Evolutionary conservation across 1,140 invertebrate species (phyloP).

Genomic region (Phenacoccus solenopsis): DNA sequence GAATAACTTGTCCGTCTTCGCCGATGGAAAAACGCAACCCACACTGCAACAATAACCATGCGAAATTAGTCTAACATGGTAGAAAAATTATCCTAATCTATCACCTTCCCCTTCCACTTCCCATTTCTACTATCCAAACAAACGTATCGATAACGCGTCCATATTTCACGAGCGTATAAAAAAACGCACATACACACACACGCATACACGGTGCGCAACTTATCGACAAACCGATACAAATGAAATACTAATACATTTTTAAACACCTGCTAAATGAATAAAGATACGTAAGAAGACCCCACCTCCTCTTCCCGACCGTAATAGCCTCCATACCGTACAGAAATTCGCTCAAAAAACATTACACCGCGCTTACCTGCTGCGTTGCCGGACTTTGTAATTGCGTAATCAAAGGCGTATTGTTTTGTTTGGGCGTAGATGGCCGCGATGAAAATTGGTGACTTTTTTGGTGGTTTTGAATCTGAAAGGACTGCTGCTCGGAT

Average conservation of each 20-base stretch:
- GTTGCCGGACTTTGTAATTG: conserved; percentile 36
- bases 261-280: neutral
- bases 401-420: conserved; percentile 25
- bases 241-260: no score
- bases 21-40: conserved; percentile 37
- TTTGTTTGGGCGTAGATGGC: conserved; percentile 19
- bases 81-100: no score
- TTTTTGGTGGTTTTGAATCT: neutral
- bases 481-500: neutral
- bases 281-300: no score
- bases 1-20: conserved; percentile 39
- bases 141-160: no score
- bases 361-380: neutral
- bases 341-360: neutral
- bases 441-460: conserved; percentile 20
- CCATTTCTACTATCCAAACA: no score
- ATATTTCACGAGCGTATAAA: no score
- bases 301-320: no score
- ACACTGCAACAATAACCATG: conserved; percentile 16
- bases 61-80: no score
- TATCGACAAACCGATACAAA: neutral
- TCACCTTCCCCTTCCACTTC: no score
- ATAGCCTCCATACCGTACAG: no score
- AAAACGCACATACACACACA: no score
- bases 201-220: no score